These are phyloP conservation scores for Nephrotoma appendiculata DNA, from an alignment of 2,888 invertebrate species.

Conservation along the genomic window DNA sequence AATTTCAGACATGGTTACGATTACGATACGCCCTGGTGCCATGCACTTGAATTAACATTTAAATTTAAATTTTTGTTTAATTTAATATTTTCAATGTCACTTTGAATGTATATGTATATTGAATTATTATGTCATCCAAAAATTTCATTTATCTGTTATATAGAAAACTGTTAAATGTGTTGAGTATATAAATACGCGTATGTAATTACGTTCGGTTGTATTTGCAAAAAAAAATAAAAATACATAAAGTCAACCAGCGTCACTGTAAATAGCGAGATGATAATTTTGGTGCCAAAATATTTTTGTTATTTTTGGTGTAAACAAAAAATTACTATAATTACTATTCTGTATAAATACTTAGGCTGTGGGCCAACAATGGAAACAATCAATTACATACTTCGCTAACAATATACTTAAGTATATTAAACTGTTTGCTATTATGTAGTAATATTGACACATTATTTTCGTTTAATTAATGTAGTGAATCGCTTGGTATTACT, in stretches of 20 bases:
- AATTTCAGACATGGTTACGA: too few relatives aligned
- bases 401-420: too few relatives aligned
- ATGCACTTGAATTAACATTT: not conserved
- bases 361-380: not conserved
- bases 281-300: not conserved
- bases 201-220: not conserved
- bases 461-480: too few relatives aligned
- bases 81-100: not conserved
- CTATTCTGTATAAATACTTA: not conserved
- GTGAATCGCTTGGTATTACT: too few relatives aligned
- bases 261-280: not conserved
- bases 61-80: not conserved
- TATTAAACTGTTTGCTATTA: too few relatives aligned
- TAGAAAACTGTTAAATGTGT: not conserved
- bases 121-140: not conserved
- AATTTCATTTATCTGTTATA: not conserved
- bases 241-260: not conserved
- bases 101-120: not conserved
- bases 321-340: not conserved
- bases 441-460: too few relatives aligned
- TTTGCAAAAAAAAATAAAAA: not conserved
- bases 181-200: not conserved
- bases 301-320: not conserved
- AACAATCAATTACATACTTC: too few relatives aligned
- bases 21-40: too few relatives aligned